These are phyloP conservation scores for Operophtera brumata DNA, from an alignment of 2,888 invertebrate genomes.

Conservation along the genomic window DNA sequence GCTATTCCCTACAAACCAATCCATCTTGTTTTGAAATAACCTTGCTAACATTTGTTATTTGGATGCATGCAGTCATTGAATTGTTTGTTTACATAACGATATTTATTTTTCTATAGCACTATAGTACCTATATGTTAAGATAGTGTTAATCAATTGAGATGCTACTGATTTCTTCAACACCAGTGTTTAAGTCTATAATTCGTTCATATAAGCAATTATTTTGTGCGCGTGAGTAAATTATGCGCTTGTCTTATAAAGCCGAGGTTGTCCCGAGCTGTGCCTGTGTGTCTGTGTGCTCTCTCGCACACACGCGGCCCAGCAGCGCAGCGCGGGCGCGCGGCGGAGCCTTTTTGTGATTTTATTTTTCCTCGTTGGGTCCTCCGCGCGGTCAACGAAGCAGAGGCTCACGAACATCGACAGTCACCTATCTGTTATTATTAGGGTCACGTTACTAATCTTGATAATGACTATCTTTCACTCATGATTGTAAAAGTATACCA, in stretches of 20 bases:
- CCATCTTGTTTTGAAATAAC: constrained; percentile 16
- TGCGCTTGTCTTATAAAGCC: constrained; percentile 56
- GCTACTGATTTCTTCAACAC: neutral
- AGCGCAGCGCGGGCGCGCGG: constrained; percentile 20
- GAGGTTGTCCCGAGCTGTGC: constrained; percentile 57
- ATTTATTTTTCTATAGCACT: neutral
- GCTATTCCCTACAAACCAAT: constrained; percentile 1
- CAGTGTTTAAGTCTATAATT: neutral
- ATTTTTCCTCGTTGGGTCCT: constrained; percentile 71
- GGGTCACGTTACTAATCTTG: too few relatives aligned
- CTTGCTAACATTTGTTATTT: constrained; percentile 6
- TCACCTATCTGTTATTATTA: constrained; percentile 3
- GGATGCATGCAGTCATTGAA: neutral
- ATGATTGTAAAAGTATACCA: too few relatives aligned
- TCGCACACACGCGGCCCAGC: constrained; percentile 61
- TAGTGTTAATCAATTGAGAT: neutral
- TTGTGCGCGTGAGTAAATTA: constrained; percentile 59
- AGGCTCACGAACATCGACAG: constrained; percentile 45
- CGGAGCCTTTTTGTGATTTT: constrained; percentile 74
- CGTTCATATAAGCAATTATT: constrained; percentile 31
- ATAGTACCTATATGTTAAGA: neutral
- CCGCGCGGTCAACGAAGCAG: constrained; percentile 42
- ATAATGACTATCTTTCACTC: too few relatives aligned
- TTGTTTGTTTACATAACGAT: constrained; percentile 21
- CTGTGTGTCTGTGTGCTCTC: constrained; percentile 47